Evolutionary conservation across 2,113 vertebrate genomes (phyloP).

Genomic region (Hypomesus transpacificus): DNA sequence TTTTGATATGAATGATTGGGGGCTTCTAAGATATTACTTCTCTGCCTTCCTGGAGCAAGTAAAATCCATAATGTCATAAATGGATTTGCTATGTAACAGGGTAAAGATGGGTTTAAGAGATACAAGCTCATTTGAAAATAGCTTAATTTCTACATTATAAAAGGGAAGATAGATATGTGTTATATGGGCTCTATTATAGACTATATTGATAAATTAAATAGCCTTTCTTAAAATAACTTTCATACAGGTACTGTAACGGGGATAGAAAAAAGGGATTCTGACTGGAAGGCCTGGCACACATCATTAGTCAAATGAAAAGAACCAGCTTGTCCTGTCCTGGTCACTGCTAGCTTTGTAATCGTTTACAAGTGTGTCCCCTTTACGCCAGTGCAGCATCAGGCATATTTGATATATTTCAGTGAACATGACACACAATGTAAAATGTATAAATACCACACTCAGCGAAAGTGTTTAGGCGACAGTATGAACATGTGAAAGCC

Average conservation of each 20-base stretch:
- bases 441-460: constrained; percentile 29
- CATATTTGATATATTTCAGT: constrained; percentile 16
- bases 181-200: too few relatives aligned
- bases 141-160: too few relatives aligned
- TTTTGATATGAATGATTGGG: constrained; percentile 24
- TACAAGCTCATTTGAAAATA: too few relatives aligned
- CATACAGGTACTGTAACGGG: too few relatives aligned
- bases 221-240: too few relatives aligned
- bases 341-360: constrained; percentile 42
- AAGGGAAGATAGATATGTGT: constrained; percentile 3
- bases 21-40: constrained; percentile 6
- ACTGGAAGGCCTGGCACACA: too few relatives aligned
- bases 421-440: constrained; percentile 43
- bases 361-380: constrained; percentile 30
- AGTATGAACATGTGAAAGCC: too few relatives aligned
- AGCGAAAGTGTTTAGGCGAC: constrained; percentile 1
- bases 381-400: constrained; percentile 26
- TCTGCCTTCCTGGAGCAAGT: neutral
- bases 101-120: constrained; percentile 6
- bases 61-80: constrained; percentile 22
- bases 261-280: too few relatives aligned
- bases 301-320: constrained; percentile 11
- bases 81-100: constrained; percentile 15
- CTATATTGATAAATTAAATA: too few relatives aligned
- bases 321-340: neutral